Conservation (phyloP, 2,113 vertebrate genomes). For the Manacus vitellinus region DNA sequence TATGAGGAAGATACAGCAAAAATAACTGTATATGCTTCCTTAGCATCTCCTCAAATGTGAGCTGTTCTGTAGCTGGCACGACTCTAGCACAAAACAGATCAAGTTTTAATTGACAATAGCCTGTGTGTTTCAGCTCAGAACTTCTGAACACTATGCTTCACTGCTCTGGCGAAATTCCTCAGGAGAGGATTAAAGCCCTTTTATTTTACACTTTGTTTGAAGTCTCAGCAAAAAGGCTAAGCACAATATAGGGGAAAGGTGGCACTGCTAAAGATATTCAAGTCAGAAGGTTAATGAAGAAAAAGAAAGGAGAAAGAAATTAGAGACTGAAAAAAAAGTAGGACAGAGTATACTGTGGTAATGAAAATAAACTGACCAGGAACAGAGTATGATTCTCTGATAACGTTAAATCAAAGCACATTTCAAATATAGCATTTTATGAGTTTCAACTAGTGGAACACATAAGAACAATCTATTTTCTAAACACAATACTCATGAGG, state of each 20-base stretch:
- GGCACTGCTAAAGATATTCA: background rate
- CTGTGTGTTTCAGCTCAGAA: background rate
- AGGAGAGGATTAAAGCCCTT: background rate
- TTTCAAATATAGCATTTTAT: conserved; percentile 6
- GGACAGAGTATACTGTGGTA: background rate
- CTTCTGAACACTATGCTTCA: background rate
- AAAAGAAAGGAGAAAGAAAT: background rate
- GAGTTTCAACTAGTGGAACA: background rate
- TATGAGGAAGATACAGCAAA: background rate
- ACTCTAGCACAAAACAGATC: background rate
- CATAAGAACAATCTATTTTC: background rate
- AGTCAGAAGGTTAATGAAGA: background rate
- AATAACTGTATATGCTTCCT: background rate
- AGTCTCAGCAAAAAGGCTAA: background rate
- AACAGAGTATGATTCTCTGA: background rate
- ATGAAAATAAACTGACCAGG: background rate
- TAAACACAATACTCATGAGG: background rate
- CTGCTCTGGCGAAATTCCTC: background rate
- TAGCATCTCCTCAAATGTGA: background rate
- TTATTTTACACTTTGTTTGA: background rate
- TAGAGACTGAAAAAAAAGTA: background rate
- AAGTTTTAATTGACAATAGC: background rate
- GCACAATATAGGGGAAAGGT: background rate
- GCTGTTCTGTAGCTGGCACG: background rate
- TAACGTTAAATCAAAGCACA: background rate